phyloP scores from a whole-genome alignment of 2,888 invertebrate species.

The Allygus modestus region DNA sequence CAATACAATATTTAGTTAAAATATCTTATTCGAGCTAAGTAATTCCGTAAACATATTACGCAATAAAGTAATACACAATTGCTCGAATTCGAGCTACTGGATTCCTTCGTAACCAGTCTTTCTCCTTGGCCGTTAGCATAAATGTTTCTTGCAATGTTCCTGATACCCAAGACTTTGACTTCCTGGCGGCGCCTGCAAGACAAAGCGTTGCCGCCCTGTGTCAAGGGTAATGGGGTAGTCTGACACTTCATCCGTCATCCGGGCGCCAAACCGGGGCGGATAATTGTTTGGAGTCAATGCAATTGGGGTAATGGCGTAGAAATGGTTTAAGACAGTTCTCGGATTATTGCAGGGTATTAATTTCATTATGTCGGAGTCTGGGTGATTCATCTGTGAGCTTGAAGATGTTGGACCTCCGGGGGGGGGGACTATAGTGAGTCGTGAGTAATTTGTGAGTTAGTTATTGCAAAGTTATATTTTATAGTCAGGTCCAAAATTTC shows the following conservation, averaged over 20 bases:
- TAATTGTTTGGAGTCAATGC: conserved; percentile 1
- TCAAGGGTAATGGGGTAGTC: not conserved
- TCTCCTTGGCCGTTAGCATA: not conserved
- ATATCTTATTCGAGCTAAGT: too few species aligned
- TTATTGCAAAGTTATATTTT: too few species aligned
- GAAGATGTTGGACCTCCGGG: not conserved
- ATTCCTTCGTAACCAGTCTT: too few species aligned
- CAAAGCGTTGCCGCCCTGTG: not conserved
- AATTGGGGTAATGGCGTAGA: not conserved
- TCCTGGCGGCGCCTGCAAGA: not conserved
- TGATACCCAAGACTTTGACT: not conserved
- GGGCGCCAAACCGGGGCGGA: not conserved
- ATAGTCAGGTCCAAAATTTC: too few species aligned
- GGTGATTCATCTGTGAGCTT: not conserved
- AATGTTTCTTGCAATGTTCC: not conserved
- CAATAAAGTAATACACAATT: too few species aligned
- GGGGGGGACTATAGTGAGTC: not conserved
- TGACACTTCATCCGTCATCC: conserved; percentile 14
- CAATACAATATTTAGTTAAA: too few species aligned
- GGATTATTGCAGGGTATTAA: conserved; percentile 27
- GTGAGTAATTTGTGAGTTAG: too few species aligned
- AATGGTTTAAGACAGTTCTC: conserved; percentile 38
- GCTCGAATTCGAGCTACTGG: too few species aligned
- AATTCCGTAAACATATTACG: too few species aligned
- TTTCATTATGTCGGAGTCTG: conserved; percentile 11